Conservation (phyloP, 2,797 vertebrate species). For the Nannoperca obscura region DNA sequence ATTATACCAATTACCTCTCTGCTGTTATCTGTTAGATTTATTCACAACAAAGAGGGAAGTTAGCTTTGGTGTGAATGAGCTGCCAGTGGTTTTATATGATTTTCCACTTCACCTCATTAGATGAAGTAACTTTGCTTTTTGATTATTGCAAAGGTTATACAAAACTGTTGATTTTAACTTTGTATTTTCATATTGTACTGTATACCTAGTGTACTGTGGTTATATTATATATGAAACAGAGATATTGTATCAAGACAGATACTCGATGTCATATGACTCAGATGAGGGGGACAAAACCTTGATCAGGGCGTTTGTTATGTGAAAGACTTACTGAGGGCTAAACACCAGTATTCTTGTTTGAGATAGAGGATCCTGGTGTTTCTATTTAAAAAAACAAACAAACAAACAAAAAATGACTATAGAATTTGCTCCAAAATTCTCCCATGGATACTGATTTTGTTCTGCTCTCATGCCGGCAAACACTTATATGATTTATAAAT, state of each 20-base stretch:
- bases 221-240: background rate
- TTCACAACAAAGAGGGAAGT: conserved; percentile 63
- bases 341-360: background rate
- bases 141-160: background rate
- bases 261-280: background rate
- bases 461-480: background rate
- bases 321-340: background rate
- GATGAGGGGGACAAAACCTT: background rate
- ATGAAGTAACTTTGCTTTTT: conserved; percentile 14
- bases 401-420: background rate
- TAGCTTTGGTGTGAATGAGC: conserved; percentile 27
- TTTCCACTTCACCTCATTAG: conserved; percentile 10
- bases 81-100: conserved; percentile 22
- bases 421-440: background rate
- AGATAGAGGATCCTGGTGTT: background rate
- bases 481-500: conserved; percentile 4
- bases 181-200: background rate
- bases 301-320: background rate
- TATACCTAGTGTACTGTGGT: background rate
- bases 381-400: background rate
- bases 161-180: background rate
- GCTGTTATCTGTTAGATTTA: conserved; percentile 74
- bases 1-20: conserved; percentile 73
- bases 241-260: background rate
- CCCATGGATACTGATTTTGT: background rate